These are phyloP conservation scores for Diadromus collaris DNA, from an alignment of 2,888 invertebrate species.

Conservation along the genomic window DNA sequence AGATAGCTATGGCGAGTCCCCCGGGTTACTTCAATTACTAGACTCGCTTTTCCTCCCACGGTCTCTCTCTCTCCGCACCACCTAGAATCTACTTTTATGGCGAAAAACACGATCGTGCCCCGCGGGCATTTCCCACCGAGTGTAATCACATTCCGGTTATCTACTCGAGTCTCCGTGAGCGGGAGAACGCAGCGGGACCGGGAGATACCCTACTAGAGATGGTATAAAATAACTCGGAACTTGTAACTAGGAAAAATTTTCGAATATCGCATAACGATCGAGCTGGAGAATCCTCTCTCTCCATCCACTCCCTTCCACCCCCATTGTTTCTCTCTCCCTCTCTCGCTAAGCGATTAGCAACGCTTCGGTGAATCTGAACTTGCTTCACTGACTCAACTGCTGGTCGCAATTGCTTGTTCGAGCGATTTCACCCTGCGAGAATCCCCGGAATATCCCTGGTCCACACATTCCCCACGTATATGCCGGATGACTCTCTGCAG, in stretches of 20 bases:
- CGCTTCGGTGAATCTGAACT: slow-evolving; percentile 52
- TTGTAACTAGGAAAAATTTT: slow-evolving; percentile 51
- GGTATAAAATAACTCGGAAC: slow-evolving; percentile 47
- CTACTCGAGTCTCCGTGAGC: slow-evolving; percentile 42
- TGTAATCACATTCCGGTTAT: slow-evolving; percentile 60
- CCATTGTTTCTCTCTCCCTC: slow-evolving; percentile 35
- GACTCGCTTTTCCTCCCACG: slow-evolving; percentile 24
- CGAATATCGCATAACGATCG: slow-evolving; percentile 56
- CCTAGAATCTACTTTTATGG: slow-evolving; percentile 57
- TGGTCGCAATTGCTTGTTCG: slow-evolving; percentile 50
- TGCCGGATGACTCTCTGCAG: not conserved
- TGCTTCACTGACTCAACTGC: slow-evolving; percentile 51
- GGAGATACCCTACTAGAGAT: slow-evolving; percentile 7
- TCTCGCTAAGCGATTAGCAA: slow-evolving; percentile 56
- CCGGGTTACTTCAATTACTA: slow-evolving; percentile 50
- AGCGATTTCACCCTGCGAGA: slow-evolving; percentile 32
- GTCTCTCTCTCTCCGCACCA: not conserved
- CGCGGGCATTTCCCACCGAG: slow-evolving; percentile 53
- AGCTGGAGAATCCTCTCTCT: slow-evolving; percentile 41
- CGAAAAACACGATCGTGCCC: slow-evolving; percentile 57
- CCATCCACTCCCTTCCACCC: slow-evolving; percentile 35
- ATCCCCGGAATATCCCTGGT: slow-evolving; percentile 1
- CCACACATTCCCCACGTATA: slow-evolving; percentile 8
- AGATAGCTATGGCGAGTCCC: slow-evolving; percentile 46
- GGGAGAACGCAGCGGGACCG: slow-evolving; percentile 21